Percentiles rank a stretch among this genome's conserved stretches.
phyloP scores from a whole-genome alignment of 2,797 vertebrate genomes.

The Tapera naevia region DNA sequence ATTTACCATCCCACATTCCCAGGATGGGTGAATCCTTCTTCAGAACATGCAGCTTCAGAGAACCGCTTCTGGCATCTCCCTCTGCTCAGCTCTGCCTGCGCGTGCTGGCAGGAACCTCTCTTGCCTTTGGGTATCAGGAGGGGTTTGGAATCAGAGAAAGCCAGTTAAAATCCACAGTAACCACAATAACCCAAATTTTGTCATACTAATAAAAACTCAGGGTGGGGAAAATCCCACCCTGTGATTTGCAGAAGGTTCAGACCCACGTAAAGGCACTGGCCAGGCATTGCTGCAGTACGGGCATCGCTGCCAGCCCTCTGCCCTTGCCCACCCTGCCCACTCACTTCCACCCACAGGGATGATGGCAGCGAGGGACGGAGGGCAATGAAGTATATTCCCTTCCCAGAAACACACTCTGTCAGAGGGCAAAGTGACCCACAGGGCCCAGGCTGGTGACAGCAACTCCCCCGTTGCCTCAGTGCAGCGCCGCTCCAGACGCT shows the following conservation, averaged over 20 bases:
- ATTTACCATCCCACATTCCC: accelerated
- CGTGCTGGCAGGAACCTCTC: not conserved
- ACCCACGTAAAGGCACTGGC: not conserved
- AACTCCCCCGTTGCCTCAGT: accelerated
- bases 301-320: not conserved
- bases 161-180: not conserved
- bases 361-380: not conserved
- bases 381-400: not conserved
- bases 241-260: not conserved
- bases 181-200: not conserved
- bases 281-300: not conserved
- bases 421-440: not conserved
- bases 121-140: not conserved
- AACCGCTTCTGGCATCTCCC: not conserved
- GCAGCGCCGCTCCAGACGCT: accelerated
- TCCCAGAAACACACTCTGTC: not conserved
- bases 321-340: too few species aligned
- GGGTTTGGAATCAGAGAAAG: not conserved
- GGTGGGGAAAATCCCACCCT: accelerated
- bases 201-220: not conserved
- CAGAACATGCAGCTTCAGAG: accelerated
- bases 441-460: not conserved
- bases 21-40: not conserved
- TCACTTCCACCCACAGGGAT: not conserved
- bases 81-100: not conserved